Base-by-base conservation (phyloP, 2,888 invertebrate genomes). In the Agapostemon virescens region DNA sequence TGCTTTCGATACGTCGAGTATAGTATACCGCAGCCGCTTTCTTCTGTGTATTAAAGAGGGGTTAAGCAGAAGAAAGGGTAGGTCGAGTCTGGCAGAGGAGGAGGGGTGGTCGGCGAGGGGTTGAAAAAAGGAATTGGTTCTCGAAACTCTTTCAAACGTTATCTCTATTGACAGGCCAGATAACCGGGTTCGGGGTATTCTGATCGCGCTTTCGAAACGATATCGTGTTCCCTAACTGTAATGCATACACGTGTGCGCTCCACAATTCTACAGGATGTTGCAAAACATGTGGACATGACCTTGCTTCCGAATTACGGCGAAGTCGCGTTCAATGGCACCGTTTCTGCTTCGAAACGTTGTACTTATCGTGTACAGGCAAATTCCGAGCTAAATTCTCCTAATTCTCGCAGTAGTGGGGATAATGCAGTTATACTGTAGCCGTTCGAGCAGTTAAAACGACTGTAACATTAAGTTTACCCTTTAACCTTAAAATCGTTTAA, bases 161-260 rank as follows among this genome's bases (percentile, higher is more conserved):
- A 83, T 77, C 79, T 52, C 63, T 55, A 69, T 67, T 40, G 77
- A 23, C 69, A 52, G 38, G 52, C 40, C 33, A 78, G 70, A 86
- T 80, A 81, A 77, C 72, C 38, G 63, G 15, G 55, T 7, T 11
- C 42, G 61, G 42, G 61, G 42, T 72, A 77, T 71, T 79, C 69
- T 69, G 79, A 84, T 86, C 86, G 82, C 66, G 69, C 72, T 84
- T 33, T 79, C 78, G 79, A 69, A 82, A 76, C 69, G 70, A 55
- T 85, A 85, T 85, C 84, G 69, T 55, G 73, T 79, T 81, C 74
- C 75, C 67, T 69, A 79, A 79, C 80, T 69, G 84, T 67, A 70
- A 75, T 71, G 63, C 73, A 74, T 64, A 64, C 20, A 30, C 20
- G 61, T 61, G 61, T 33, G 61, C 9, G 61, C 61, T 33, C 36